Base-by-base conservation (phyloP, 1,140 invertebrate species). In the Bombus affinis region DNA sequence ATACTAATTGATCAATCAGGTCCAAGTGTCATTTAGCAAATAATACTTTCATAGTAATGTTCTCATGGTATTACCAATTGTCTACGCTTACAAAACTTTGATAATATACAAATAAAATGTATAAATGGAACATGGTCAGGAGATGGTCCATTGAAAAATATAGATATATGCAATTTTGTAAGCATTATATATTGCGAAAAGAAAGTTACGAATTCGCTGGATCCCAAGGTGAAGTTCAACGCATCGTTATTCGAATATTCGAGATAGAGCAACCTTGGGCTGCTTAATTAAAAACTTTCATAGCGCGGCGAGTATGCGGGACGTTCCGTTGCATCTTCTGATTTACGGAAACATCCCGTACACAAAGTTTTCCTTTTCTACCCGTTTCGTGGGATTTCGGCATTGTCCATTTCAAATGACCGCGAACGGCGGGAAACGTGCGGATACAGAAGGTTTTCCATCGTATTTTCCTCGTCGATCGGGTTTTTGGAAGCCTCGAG, bases 201-300 rank as follows among this genome's bases (percentile, higher is more conserved):
- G 1, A 53, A 53, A 22, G 47, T 53, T 53, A 53, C 18, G 47
- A 22, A 53, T 53, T 53, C 47, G 47, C 5, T 53, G 47, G 22
- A 53, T 22, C 1, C 5, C 47, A 53, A 53, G 47, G 47, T 62
- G 28, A 62, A 62, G 28, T 62, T 62, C 25, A 12, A 3, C 59
- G 3, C 59, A n/a, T 62, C 28, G 59, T 62, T 62, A 12, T 35
- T 39, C 86, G 78, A 85, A 81, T 65, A 73, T 81, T 44, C 77
- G 65, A 70, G 57, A 44, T 53, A 66, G 4, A 8, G 10, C 72
- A n/a, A 10, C 76, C 65, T 42, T 37, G 57, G 74, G 57, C 66
- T 71, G 86, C 83, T 89, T 85, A 89, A 90, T 89, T 89, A 89
- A 80, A 90, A 86, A 89, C 68, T 89, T 82, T 71, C 25, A 35